Percentiles rank a stretch among this genome's conserved stretches.
These are phyloP conservation scores for Microplitis demolitor DNA, from an alignment of 1,140 invertebrate species.

Conservation along the genomic window DNA sequence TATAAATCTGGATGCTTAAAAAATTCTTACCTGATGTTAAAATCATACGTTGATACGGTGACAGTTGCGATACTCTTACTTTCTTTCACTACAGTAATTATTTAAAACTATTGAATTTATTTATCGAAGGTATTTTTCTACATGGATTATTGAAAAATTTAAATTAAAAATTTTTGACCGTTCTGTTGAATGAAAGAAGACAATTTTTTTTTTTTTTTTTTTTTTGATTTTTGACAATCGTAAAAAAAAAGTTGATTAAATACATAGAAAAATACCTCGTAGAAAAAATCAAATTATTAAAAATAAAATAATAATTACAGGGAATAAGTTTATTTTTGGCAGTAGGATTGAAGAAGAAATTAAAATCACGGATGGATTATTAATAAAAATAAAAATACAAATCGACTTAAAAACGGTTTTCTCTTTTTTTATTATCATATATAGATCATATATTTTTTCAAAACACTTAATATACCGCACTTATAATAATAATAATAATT, in stretches of 20 bases:
- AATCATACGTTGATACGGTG: conserved; percentile 39
- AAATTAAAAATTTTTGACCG: background rate
- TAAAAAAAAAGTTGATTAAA: background rate
- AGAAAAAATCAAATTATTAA: background rate
- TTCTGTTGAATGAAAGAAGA: background rate
- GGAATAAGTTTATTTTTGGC: conserved; percentile 31
- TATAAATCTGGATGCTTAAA: conserved; percentile 41
- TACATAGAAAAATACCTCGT: too few relatives aligned
- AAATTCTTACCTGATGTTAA: conserved; percentile 34
- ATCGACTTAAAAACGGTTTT: conserved; percentile 38
- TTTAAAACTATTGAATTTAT: background rate
- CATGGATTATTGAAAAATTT: too few relatives aligned
- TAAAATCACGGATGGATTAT: conserved; percentile 13
- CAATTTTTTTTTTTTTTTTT: conserved; percentile 23
- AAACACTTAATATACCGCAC: conserved; percentile 56
- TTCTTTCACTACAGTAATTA: conserved; percentile 34
- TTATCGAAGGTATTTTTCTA: background rate
- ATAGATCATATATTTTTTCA: conserved; percentile 55
- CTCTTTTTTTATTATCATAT: conserved; percentile 54
- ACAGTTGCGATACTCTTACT: conserved; percentile 33
- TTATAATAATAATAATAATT: conserved; percentile 43
- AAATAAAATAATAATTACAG: conserved; percentile 15
- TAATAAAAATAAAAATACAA: conserved; percentile 31
- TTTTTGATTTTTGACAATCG: too few relatives aligned
- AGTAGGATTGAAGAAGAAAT: conserved; percentile 30